Evolutionary conservation across 2,113 vertebrate species (phyloP), one percentile per base, ranked within the genome.

Genomic region (Geococcyx californianus): DNA sequence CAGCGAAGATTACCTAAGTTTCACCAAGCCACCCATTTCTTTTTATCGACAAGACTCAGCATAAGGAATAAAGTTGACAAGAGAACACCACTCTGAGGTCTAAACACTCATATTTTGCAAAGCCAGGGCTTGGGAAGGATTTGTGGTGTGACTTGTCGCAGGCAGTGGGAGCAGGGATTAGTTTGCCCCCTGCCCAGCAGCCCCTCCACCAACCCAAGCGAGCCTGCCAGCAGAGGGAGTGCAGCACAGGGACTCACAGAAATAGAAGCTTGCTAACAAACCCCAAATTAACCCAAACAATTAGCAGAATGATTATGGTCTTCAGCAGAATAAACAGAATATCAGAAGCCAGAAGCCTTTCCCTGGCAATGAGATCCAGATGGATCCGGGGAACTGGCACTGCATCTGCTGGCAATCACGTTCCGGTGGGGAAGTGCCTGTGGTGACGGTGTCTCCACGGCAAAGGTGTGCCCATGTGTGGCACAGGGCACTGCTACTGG

Each of bases 141-240:
- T 89, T 68, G 16, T n/a, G 64, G 5, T 31, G 44, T 16, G 60
- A 29, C 25, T 51, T 66, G 68, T 36, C 4, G 13, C n/a, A n/a
- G 64, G 17, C 23, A 34, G 10, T 51, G 0, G 18, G 72, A 83
- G 29, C 31, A 28, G 33, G 16, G 29, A 4, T 45, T 76, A 66
- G 16, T 1, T 47, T 63, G 12, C 14, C n/a, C 9, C 3, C 40
- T 59, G 17, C 11, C 24, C 73, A 24, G 2, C 36, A 69, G 72
- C 45, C 21, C 86, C 34, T 60, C 49, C 79, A 45, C 55, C 59
- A 84, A 68, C 72, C 83, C 68, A 10, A 58, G 67, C 0, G 63
- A 90, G 73, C 25, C 56, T 84, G 73, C 94, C 96, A 94, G 95
- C 88, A 95, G 96, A 93, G 93, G 93, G 91, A 95, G 95, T 0